phyloP scores from a whole-genome alignment of 2,797 vertebrate genomes.

The Avahi laniger region DNA sequence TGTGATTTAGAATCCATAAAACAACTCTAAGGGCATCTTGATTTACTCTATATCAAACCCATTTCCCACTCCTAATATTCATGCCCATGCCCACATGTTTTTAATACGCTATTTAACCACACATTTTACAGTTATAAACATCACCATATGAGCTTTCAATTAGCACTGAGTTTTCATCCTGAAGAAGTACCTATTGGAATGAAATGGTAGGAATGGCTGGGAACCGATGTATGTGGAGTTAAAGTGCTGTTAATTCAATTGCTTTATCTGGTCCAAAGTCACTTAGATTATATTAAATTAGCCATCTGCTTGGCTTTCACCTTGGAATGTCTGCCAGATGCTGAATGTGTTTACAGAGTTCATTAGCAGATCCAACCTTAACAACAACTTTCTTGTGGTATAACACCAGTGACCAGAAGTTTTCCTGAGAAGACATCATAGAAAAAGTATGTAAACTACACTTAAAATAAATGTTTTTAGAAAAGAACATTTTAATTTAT shows the following conservation, averaged over 20 bases:
- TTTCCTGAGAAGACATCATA: conserved; percentile 56
- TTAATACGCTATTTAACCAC: conserved; percentile 81
- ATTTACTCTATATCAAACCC: conserved; percentile 71
- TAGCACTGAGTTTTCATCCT: conserved; percentile 84
- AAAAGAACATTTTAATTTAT: background rate
- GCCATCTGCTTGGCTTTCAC: conserved; percentile 89
- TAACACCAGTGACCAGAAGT: conserved; percentile 69
- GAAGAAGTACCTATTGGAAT: conserved; percentile 80
- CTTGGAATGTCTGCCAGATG: conserved; percentile 89
- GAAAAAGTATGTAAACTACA: background rate
- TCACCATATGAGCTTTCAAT: conserved; percentile 85
- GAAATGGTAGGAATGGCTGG: conserved; percentile 79
- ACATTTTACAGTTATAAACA: conserved; percentile 82
- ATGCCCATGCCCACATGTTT: conserved; percentile 71
- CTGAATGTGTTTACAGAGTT: conserved; percentile 84
- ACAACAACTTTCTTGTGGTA: conserved; percentile 77
- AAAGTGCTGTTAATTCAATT: conserved; percentile 85
- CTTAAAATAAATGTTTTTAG: background rate
- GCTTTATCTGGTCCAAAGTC: conserved; percentile 87
- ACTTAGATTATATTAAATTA: conserved; percentile 88
- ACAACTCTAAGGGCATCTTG: conserved; percentile 59
- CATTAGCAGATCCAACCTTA: conserved; percentile 81
- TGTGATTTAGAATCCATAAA: conserved; percentile 69
- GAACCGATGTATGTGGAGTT: conserved; percentile 80
- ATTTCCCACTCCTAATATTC: conserved; percentile 73